Percentiles rank a stretch among this genome's conserved stretches.
phyloP scores from a whole-genome alignment of 2,888 invertebrate genomes.

The Biston betularia region DNA sequence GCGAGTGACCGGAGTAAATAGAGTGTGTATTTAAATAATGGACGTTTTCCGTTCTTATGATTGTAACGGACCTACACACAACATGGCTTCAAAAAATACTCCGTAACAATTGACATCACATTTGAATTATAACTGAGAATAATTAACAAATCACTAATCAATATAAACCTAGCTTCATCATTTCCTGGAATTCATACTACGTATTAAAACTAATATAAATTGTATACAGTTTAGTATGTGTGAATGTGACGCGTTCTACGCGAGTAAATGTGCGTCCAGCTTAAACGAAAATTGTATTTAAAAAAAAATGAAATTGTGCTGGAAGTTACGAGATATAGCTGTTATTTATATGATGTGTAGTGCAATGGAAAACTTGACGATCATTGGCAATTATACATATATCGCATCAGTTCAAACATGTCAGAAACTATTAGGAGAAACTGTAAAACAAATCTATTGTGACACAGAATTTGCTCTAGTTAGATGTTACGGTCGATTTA shows the following conservation, averaged over 20 bases:
- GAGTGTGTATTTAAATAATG: constrained; percentile 24
- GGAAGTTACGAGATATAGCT: no score
- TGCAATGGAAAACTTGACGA: no score
- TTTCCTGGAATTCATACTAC: neutral
- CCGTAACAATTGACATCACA: constrained; percentile 16
- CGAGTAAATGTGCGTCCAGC: no score
- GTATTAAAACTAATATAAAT: neutral
- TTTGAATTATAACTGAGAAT: neutral
- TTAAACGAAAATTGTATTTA: no score
- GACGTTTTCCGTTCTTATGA: constrained; percentile 23
- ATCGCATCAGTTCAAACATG: neutral
- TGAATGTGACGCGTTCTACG: no score
- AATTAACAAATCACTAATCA: neutral
- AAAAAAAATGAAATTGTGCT: no score
- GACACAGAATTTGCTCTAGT: no score
- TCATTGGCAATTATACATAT: no score
- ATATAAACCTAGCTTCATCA: neutral
- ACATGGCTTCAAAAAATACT: constrained; percentile 16
- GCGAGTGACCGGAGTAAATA: constrained; percentile 8
- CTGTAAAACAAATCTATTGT: no score
- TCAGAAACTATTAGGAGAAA: neutral
- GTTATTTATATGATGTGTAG: no score
- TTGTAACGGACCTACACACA: constrained; percentile 5
- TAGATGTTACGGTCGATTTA: no score
- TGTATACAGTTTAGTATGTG: no score